Base-by-base conservation (phyloP, 1,140 invertebrate genomes). In the Caenorhabditis inopinata region DNA sequence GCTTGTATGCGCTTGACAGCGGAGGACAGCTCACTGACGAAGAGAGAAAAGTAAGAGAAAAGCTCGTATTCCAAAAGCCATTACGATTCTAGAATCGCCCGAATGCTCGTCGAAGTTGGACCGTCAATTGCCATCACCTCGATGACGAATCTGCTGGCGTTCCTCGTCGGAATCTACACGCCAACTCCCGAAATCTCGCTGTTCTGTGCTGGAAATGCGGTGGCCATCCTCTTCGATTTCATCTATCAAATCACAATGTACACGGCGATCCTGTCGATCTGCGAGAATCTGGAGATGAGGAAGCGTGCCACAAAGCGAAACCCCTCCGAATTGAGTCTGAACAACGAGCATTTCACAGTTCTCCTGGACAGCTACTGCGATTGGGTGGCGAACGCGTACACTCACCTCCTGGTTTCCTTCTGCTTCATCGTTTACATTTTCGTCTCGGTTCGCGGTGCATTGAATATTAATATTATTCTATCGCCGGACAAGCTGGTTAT, bases 401-500 rank as follows among this genome's bases (percentile, higher is more conserved):
- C 86, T 5, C 85, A 87, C 16, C 47, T 87, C 27, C 78, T 87
- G 16, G 79, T 83, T 21, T 76, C 85, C 18, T 80, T 87, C 38
- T 86, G 83, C 12, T 77, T 87, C 53, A 45, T 85, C 9, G 68
- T 79, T 48, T 87, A 87, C 47, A 86, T 85, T 85, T 73, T 58
- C 4, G 47, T 87, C 29, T 86, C 86, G 12, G 58, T 83, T 38
- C 81, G 85, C 27, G 87, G 86, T 42, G 85, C 85, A 38, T n/a
- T 82, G 23, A 49, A 85, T 45, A 82, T 84, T 35, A 76, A 78
- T 76, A 87, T 87, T 23, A 86, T 86, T 9, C 45, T 87, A 18
- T 81, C 85, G 18, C 85, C 87, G 12, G 86, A 87, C 74, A 87
- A 88, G 73, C 77, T 87, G 18, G 88, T 87, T 35, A 74, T 88